Percentiles rank a stretch among this genome's conserved stretches.
phyloP scores from a whole-genome alignment of 2,888 invertebrate genomes.

The Nysson spinosus region DNA sequence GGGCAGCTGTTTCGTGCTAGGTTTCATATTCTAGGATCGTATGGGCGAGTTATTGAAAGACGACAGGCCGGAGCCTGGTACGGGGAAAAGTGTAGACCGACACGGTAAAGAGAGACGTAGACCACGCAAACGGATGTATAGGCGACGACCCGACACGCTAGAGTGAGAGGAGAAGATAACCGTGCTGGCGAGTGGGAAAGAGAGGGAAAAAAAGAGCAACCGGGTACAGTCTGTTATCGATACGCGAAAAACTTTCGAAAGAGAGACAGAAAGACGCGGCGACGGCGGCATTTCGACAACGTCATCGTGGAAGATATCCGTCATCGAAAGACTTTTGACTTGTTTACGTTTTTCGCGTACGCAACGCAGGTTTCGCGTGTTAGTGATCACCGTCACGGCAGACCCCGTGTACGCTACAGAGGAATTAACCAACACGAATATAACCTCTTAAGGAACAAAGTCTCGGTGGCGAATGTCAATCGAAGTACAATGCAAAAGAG shows the following conservation, averaged over 20 bases:
- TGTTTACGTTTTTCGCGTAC: conserved; percentile 38
- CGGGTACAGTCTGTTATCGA: conserved; percentile 12
- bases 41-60: conserved; percentile 1
- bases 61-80: conserved; percentile 11
- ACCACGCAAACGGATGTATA: background rate
- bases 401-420: no score
- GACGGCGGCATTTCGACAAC: conserved; percentile 9
- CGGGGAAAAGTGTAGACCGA: conserved; percentile 34
- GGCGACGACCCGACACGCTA: background rate
- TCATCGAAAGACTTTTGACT: conserved; percentile 9
- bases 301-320: conserved; percentile 23
- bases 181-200: no score
- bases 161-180: background rate
- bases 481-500: conserved; percentile 4
- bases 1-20: conserved; percentile 14
- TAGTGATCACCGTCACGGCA: no score
- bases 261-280: conserved; percentile 16
- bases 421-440: no score
- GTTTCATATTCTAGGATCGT: conserved; percentile 17
- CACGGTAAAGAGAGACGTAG: conserved; percentile 28
- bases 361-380: no score
- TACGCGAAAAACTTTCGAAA: conserved; percentile 6
- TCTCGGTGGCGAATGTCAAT: conserved; percentile 28
- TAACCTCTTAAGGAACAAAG: background rate
- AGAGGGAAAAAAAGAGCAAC: conserved; percentile 1